Evolutionary conservation across 2,113 vertebrate genomes (phyloP).

Genomic region (Tragelaphus imberbis): DNA sequence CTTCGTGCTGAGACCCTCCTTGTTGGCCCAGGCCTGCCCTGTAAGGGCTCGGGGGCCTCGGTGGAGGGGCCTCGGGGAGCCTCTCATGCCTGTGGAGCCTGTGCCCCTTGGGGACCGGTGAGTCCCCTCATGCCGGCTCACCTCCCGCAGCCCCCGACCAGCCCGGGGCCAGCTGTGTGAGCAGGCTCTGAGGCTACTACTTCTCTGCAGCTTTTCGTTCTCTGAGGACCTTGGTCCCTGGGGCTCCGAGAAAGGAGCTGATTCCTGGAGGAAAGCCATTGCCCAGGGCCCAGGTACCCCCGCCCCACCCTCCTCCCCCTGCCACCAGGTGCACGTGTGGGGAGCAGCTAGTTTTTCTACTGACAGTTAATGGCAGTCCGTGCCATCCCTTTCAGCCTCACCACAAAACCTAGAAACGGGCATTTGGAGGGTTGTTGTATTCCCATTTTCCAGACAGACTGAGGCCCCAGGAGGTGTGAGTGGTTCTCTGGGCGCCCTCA

Average conservation of each 20-base stretch:
- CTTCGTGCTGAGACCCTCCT: slow-evolving; percentile 82
- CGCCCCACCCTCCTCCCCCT: fast-evolving
- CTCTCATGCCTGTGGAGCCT: slow-evolving; percentile 78
- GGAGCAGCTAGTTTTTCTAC: not conserved
- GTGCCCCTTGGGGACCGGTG: slow-evolving; percentile 81
- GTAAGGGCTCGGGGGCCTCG: slow-evolving; percentile 81
- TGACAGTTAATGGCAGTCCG: too few species aligned
- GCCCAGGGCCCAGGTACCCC: slow-evolving; percentile 62
- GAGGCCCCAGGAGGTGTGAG: not conserved
- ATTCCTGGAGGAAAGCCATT: slow-evolving; percentile 56
- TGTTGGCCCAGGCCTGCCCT: slow-evolving; percentile 70
- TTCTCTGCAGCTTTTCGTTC: slow-evolving; percentile 65
- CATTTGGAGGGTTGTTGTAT: not conserved
- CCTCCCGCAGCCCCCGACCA: not conserved
- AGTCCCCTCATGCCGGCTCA: not conserved
- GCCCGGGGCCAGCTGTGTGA: not conserved
- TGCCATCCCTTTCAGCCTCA: not conserved
- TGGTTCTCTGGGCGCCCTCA: not conserved
- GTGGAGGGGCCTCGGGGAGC: slow-evolving; percentile 90
- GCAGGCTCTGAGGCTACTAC: not conserved
- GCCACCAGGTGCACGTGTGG: fast-evolving
- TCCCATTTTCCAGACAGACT: not conserved
- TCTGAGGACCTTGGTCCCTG: slow-evolving; percentile 63
- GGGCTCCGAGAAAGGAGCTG: slow-evolving; percentile 80
- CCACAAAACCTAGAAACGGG: not conserved